A percentile compares a stretch with the other conserved stretches of the same genome.
Evolutionary conservation across 2,888 invertebrate genomes (phyloP).

Genomic region (Cartodere bifasciata): DNA sequence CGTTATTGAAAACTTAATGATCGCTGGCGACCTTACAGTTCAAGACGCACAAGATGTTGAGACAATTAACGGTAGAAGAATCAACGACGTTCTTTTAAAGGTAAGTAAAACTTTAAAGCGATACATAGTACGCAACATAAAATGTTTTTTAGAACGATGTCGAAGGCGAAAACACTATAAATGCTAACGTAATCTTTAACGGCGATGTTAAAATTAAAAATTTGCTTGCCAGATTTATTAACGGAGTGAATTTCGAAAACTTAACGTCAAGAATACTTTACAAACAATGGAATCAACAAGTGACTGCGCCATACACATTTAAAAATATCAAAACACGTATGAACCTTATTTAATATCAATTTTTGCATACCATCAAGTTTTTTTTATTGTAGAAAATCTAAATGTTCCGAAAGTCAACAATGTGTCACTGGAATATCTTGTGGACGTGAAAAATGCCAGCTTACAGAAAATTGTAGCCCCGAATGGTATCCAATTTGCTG

Average conservation of each 20-base stretch:
- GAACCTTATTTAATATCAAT: constrained; percentile 5
- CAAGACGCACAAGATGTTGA: constrained; percentile 16
- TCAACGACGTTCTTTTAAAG: constrained; percentile 17
- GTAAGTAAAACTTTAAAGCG: constrained; percentile 15
- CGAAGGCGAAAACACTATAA: constrained; percentile 11
- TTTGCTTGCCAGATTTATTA: constrained; percentile 20
- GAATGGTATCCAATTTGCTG: constrained; percentile 14
- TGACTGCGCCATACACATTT: constrained; percentile 22
- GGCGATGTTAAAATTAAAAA: constrained; percentile 21
- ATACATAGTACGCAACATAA: background rate
- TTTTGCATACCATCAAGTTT: constrained; percentile 1
- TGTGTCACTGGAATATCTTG: constrained; percentile 16
- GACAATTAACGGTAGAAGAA: constrained; percentile 20
- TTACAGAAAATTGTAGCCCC: constrained; percentile 18
- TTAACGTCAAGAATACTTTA: constrained; percentile 22
- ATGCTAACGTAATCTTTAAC: constrained; percentile 20
- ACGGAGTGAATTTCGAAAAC: constrained; percentile 22
- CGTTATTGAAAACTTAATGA: constrained; percentile 18
- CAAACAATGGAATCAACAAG: constrained; percentile 22
- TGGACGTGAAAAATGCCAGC: constrained; percentile 17
- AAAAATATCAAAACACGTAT: constrained; percentile 24
- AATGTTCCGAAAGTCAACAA: constrained; percentile 20
- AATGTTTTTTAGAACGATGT: constrained; percentile 14
- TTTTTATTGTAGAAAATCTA: constrained; percentile 18
- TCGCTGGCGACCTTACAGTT: constrained; percentile 21